These are phyloP conservation scores for Tetragonula carbonaria DNA, from an alignment of 2,888 invertebrate species.

Conservation along the genomic window DNA sequence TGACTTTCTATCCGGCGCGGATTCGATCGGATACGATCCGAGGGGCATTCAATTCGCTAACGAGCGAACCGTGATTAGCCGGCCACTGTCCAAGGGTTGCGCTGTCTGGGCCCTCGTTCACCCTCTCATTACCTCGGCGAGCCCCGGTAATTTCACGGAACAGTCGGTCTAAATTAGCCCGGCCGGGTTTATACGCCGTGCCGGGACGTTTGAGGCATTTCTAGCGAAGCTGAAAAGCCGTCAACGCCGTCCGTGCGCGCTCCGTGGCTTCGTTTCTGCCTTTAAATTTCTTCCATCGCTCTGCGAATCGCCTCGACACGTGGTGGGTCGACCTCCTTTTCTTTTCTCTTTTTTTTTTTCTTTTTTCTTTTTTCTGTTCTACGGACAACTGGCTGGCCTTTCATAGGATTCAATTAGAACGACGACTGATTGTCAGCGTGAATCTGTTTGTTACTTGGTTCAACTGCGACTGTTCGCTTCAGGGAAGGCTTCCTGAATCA, in stretches of 20 bases:
- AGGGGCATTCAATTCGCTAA: conserved; percentile 80
- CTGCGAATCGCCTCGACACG: conserved; percentile 30
- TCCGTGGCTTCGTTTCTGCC: conserved; percentile 33
- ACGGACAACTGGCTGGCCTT: neutral
- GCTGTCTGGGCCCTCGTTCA: conserved; percentile 69
- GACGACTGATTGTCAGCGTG: neutral
- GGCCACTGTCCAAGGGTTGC: conserved; percentile 75
- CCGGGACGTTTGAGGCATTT: conserved; percentile 64
- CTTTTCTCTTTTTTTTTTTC: neutral
- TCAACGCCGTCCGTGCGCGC: conserved; percentile 46
- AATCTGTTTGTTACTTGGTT: neutral
- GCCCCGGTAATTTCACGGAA: conserved; percentile 80
- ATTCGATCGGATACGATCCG: conserved; percentile 67
- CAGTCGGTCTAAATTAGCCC: conserved; percentile 79
- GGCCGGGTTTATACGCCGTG: conserved; percentile 66
- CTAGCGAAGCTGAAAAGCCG: conserved; percentile 65
- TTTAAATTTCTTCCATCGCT: conserved; percentile 51
- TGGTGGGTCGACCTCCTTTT: neutral
- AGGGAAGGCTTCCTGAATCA: no score
- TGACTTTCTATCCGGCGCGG: conserved; percentile 65
- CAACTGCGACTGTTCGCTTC: neutral
- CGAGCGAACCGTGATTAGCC: conserved; percentile 80
- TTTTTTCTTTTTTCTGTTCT: neutral
- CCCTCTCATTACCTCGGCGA: conserved; percentile 78
- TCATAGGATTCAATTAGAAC: conserved; percentile 27